These are phyloP conservation scores for Lasioglossum albipes DNA, from an alignment of 1,140 invertebrate genomes.

Conservation along the genomic window DNA sequence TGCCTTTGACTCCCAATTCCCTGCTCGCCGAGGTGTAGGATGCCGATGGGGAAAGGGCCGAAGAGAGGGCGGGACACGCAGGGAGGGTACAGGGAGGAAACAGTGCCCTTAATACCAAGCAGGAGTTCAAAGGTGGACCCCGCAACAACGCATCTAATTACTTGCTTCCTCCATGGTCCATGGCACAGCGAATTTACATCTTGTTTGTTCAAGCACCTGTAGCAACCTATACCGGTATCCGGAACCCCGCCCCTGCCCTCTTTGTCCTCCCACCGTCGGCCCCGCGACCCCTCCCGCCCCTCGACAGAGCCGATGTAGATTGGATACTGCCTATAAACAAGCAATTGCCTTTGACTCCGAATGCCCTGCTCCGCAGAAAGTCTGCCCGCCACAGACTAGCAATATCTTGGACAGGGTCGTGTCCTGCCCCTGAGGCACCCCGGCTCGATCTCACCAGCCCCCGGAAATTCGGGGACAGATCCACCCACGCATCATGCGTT, in stretches of 20 bases:
- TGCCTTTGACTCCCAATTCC: constrained; percentile 59
- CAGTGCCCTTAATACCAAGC: constrained; percentile 71
- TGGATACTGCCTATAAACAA: constrained; percentile 72
- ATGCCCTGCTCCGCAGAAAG: constrained; percentile 43
- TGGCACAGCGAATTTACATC: constrained; percentile 73
- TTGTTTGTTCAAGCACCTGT: constrained; percentile 76
- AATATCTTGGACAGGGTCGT: constrained; percentile 60
- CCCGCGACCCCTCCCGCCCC: neutral
- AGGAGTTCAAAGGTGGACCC: constrained; percentile 74
- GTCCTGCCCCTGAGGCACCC: constrained; percentile 37
- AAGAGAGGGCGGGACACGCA: constrained; percentile 2
- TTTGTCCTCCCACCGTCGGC: neutral
- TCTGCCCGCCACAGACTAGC: constrained; percentile 48
- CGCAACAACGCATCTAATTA: constrained; percentile 78
- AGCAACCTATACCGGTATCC: constrained; percentile 48
- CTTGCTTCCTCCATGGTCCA: constrained; percentile 72
- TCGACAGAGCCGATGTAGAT: constrained; percentile 65
- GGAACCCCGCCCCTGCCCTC: constrained; percentile 2
- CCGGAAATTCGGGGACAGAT: neutral
- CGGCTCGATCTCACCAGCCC: constrained; percentile 5
- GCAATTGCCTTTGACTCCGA: constrained; percentile 64
- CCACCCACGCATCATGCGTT: neutral
- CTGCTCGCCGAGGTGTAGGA: constrained; percentile 19
- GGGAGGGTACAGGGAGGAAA: constrained; percentile 30
- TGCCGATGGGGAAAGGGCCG: neutral